Conservation (phyloP, 2,113 vertebrate species). For the Dromaius novaehollandiae region DNA sequence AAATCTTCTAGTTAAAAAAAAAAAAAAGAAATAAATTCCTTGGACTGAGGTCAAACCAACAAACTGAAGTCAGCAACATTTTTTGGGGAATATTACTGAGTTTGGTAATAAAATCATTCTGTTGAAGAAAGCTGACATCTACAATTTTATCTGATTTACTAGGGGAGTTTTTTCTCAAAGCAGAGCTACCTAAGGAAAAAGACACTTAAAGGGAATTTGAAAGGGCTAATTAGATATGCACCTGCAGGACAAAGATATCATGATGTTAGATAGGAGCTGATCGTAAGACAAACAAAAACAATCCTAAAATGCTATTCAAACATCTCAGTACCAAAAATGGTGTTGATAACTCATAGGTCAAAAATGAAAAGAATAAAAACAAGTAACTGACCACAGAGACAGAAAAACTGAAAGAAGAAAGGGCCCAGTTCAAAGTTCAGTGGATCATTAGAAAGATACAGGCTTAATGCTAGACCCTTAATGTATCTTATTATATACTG, state of each 20-base stretch:
- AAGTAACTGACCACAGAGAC: not conserved
- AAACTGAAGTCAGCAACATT: not conserved
- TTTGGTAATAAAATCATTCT: not conserved
- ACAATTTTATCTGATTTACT: not conserved
- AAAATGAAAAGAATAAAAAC: not conserved
- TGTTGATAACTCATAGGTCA: not conserved
- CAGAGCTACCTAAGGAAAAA: not conserved
- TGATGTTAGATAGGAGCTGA: not conserved
- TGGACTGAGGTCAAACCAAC: not conserved
- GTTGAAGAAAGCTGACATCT: not conserved
- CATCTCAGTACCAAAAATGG: not conserved
- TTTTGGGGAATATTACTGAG: not conserved
- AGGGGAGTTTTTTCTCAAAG: not conserved
- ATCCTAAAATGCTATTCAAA: not conserved
- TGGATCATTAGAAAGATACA: not conserved
- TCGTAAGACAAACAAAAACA: not conserved
- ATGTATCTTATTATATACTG: not conserved
- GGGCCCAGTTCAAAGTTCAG: not conserved
- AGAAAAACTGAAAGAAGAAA: not conserved
- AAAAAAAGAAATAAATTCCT: not conserved
- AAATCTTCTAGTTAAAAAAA: not conserved
- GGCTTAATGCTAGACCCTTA: not conserved
- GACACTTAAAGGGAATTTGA: not conserved
- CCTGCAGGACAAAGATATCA: not conserved
- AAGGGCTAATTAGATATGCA: rapidly evolving